These are phyloP conservation scores for Hippoglossus hippoglossus DNA, from an alignment of 2,797 vertebrate species.

Conservation along the genomic window DNA sequence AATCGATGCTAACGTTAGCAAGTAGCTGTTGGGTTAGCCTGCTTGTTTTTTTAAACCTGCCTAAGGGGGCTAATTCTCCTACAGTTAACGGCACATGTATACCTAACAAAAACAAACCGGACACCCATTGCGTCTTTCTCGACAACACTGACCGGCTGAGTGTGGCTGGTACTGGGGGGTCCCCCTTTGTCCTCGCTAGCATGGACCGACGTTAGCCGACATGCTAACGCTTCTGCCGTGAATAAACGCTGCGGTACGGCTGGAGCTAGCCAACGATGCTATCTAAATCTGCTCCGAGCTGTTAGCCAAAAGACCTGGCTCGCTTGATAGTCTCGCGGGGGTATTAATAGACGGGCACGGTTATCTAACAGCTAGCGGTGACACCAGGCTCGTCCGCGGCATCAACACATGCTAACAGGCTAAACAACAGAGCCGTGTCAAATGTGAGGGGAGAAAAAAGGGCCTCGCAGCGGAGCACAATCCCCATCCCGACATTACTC, in stretches of 20 bases:
- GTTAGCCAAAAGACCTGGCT: slow-evolving; percentile 7
- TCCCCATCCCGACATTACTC: slow-evolving; percentile 78
- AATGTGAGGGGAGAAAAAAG: slow-evolving; percentile 56
- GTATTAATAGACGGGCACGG: background rate
- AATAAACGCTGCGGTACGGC: slow-evolving; percentile 52
- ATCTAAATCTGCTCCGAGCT: slow-evolving; percentile 59
- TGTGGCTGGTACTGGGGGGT: slow-evolving; percentile 36
- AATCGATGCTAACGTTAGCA: slow-evolving; percentile 52
- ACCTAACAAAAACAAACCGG: background rate
- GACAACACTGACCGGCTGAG: slow-evolving; percentile 24
- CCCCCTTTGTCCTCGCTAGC: slow-evolving; percentile 82
- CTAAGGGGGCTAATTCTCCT: background rate
- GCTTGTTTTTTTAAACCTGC: background rate
- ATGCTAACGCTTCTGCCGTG: slow-evolving; percentile 52
- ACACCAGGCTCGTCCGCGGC: too few species aligned
- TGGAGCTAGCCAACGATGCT: slow-evolving; percentile 67
- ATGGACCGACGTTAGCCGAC: slow-evolving; percentile 52
- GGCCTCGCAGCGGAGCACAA: slow-evolving; percentile 74
- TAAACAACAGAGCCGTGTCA: slow-evolving; percentile 47
- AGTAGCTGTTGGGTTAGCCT: background rate
- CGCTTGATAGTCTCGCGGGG: background rate
- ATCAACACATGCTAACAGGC: slow-evolving; percentile 10
- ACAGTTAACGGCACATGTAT: background rate
- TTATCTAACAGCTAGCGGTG: background rate
- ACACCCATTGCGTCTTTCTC: background rate